Evolutionary conservation across 2,113 vertebrate species (phyloP).

Genomic region (Rhineura floridana): DNA sequence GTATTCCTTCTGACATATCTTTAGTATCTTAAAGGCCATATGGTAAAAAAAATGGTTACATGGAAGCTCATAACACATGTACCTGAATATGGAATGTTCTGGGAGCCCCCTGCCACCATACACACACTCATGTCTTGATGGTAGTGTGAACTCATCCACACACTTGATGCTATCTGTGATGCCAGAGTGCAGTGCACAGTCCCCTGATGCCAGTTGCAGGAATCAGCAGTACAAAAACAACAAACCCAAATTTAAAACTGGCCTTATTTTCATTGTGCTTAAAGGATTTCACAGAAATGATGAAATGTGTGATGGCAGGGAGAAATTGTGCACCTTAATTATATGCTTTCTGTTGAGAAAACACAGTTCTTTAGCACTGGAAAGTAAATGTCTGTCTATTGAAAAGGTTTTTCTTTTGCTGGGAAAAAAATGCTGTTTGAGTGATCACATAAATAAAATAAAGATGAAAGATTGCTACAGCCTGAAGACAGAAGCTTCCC

Average conservation of each 20-base stretch:
- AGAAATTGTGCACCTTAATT: neutral
- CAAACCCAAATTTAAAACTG: neutral
- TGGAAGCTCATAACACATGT: neutral
- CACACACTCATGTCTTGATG: neutral
- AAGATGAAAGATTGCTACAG: neutral
- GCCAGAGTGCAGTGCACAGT: neutral
- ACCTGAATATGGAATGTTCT: neutral
- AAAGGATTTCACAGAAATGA: slow-evolving; percentile 18
- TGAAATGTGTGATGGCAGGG: neutral
- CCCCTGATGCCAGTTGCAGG: neutral
- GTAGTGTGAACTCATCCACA: neutral
- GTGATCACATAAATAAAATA: neutral
- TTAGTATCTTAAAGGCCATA: neutral
- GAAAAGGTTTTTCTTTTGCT: neutral
- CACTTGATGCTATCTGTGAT: no score
- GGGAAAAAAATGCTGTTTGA: neutral
- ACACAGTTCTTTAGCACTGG: neutral
- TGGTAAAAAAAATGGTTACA: neutral
- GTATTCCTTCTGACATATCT: neutral
- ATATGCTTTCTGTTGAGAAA: neutral
- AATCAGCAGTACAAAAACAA: neutral
- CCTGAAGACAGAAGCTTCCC: neutral
- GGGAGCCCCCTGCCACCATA: no score
- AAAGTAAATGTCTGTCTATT: neutral
- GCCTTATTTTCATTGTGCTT: neutral